Conservation (phyloP, 2,797 vertebrate species). For the Bucorvus abyssinicus region DNA sequence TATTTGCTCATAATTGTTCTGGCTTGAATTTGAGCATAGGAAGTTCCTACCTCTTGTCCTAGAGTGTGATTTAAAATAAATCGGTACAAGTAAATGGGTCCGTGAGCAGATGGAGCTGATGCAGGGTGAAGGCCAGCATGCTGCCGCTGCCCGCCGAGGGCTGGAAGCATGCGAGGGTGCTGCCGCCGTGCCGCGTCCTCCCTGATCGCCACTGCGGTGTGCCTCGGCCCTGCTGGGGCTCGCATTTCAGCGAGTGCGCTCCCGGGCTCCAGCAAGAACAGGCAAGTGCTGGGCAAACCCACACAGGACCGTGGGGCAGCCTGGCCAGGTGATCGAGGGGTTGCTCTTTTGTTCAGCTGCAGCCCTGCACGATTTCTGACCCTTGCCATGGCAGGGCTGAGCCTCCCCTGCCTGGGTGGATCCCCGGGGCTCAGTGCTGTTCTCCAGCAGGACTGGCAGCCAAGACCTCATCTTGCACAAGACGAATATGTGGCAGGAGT, state of each 20-base stretch:
- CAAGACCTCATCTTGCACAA: neutral
- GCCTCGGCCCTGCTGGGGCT: neutral
- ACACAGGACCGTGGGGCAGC: neutral
- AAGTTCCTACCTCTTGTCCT: neutral
- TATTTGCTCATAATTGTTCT: neutral
- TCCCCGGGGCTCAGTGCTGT: neutral
- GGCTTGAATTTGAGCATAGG: neutral
- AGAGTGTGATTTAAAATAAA: neutral
- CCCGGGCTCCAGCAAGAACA: neutral
- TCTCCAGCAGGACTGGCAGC: neutral
- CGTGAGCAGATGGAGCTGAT: neutral
- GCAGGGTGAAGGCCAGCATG: neutral
- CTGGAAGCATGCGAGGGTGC: too few relatives aligned
- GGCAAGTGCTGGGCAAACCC: neutral
- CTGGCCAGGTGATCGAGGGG: rapidly evolving
- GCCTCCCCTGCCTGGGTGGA: neutral
- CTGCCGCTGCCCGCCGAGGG: rapidly evolving
- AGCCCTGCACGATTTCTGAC: neutral
- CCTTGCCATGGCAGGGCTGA: neutral
- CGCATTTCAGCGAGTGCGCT: neutral
- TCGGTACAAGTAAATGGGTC: neutral
- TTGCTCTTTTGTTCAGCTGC: neutral
- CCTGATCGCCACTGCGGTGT: too few relatives aligned
- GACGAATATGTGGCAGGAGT: neutral
- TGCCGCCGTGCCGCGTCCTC: neutral